Evolutionary conservation across 2,113 vertebrate genomes (phyloP).

Genomic region (Hemiprocne comata): DNA sequence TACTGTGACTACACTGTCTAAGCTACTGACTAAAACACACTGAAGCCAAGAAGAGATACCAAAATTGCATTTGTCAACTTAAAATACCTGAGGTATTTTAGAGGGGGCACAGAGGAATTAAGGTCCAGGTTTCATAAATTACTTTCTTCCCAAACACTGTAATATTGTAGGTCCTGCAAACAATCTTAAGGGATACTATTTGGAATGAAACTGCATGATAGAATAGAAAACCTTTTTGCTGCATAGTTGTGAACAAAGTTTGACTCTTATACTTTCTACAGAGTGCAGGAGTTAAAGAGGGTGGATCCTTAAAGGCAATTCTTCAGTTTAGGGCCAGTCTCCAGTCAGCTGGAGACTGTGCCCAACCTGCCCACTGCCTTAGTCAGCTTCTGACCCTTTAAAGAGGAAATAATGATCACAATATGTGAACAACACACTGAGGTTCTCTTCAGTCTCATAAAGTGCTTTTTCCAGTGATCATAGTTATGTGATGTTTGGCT

Average conservation of each 20-base stretch:
- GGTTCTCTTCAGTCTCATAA: background rate
- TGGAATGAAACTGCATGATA: background rate
- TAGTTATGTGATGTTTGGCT: background rate
- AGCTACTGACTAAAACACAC: background rate
- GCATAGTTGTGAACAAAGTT: background rate
- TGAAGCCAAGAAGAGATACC: background rate
- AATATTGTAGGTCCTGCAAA: background rate
- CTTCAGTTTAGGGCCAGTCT: background rate
- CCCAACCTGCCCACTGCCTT: background rate
- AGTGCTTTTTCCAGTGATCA: background rate
- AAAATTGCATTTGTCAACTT: background rate
- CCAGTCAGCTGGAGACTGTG: background rate
- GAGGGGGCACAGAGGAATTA: background rate
- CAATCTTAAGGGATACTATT: background rate
- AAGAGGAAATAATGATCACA: background rate
- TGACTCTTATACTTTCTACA: background rate
- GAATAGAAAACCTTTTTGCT: background rate
- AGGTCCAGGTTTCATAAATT: background rate
- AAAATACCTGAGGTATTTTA: background rate
- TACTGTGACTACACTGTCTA: no score
- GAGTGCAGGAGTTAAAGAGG: background rate
- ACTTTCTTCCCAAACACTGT: background rate
- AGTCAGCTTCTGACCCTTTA: background rate
- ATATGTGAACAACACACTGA: fast-evolving
- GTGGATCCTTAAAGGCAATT: background rate